Percentiles rank a stretch among this genome's conserved stretches.
Evolutionary conservation across 2,888 invertebrate species (phyloP).

Genomic region (Protonemura montana): DNA sequence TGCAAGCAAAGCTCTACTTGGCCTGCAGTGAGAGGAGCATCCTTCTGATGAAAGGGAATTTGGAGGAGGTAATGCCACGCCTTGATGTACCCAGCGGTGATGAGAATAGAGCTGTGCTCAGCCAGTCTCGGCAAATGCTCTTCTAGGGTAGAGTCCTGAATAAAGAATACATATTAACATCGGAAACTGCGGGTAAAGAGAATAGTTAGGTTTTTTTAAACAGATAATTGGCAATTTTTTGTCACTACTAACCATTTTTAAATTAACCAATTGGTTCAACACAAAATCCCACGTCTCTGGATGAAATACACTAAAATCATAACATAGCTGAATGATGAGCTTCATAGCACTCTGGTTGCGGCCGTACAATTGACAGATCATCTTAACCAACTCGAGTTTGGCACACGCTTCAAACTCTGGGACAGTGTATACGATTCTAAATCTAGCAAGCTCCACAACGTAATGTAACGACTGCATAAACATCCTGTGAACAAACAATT

Average conservation of each 20-base stretch:
- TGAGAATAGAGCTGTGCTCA: conserved; percentile 3
- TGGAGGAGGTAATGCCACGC: conserved; percentile 19
- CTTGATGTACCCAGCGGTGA: neutral
- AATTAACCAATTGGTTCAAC: neutral
- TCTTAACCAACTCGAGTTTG: conserved; percentile 24
- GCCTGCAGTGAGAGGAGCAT: neutral
- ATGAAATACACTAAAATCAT: conserved; percentile 10
- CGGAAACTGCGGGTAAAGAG: no score
- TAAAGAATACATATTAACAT: neutral
- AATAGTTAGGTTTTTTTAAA: no score
- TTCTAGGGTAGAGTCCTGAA: neutral
- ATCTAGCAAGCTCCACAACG: conserved; percentile 1
- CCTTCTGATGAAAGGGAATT: neutral
- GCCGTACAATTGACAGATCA: conserved; percentile 15
- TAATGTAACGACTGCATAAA: conserved; percentile 27
- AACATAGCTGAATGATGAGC: conserved; percentile 2
- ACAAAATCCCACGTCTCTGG: conserved; percentile 13
- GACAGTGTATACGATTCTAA: neutral
- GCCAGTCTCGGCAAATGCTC: conserved; percentile 1
- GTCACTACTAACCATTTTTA: conserved; percentile 24
- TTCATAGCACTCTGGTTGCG: neutral
- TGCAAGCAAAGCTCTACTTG: conserved; percentile 10
- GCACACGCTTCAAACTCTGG: conserved; percentile 8
- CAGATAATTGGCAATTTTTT: no score
- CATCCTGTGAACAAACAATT: neutral